Conservation (phyloP, 2,888 invertebrate genomes). For the Cosmia pyralina region DNA sequence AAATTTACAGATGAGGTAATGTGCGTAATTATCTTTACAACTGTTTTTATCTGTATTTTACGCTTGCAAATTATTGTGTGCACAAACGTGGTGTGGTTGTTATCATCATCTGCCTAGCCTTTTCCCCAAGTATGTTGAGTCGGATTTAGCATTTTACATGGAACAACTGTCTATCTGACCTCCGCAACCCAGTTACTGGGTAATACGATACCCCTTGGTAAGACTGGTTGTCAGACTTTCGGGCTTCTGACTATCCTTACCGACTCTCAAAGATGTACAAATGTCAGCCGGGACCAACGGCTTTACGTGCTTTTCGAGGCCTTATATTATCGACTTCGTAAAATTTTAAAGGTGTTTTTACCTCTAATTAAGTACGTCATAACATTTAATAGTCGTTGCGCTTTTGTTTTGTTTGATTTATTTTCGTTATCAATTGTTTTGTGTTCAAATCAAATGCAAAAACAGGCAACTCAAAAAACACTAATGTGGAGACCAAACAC, state of each 20-base stretch:
- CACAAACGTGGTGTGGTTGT: background rate
- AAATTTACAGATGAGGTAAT: slow-evolving; percentile 19
- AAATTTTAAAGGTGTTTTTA: background rate
- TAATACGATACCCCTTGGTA: too few species aligned
- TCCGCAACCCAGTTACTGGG: too few species aligned
- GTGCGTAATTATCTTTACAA: slow-evolving; percentile 17
- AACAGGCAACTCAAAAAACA: background rate
- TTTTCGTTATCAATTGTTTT: background rate
- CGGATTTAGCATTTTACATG: too few species aligned
- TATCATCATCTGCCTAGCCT: background rate
- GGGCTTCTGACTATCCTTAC: too few species aligned
- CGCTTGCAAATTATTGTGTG: slow-evolving; percentile 17
- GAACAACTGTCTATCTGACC: too few species aligned
- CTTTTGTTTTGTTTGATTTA: background rate
- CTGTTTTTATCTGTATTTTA: slow-evolving; percentile 19
- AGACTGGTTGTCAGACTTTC: too few species aligned
- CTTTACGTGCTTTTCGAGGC: too few species aligned
- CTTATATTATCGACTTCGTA: background rate
- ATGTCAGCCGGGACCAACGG: too few species aligned
- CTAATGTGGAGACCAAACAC: background rate
- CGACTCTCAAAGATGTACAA: too few species aligned
- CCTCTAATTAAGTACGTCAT: background rate
- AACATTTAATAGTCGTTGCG: background rate
- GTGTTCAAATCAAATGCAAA: background rate
- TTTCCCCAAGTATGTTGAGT: too few species aligned